Percentiles rank a stretch among this genome's conserved stretches.
phyloP scores from a whole-genome alignment of 2,113 vertebrate genomes.

The Psammodynastes pulverulentus region DNA sequence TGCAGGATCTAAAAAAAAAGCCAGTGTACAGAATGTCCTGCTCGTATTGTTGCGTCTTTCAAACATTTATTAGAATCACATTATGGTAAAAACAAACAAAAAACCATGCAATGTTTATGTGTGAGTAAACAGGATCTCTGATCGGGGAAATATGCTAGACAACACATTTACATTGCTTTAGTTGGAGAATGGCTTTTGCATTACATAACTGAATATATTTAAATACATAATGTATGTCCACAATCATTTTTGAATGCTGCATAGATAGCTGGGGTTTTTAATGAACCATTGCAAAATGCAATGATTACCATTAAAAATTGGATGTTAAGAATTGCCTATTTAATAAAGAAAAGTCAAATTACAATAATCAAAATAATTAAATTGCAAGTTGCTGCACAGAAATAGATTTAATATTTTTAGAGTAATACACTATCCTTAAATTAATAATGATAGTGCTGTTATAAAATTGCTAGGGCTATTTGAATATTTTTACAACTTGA shows the following conservation, averaged over 20 bases:
- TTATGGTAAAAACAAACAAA: no score
- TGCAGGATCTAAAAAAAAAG: neutral
- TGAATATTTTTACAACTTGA: neutral
- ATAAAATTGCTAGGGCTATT: neutral
- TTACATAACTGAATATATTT: neutral
- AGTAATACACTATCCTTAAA: neutral
- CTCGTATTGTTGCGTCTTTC: neutral
- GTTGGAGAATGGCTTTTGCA: neutral
- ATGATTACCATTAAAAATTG: neutral
- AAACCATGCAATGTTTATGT: neutral
- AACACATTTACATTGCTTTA: neutral
- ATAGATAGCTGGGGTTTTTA: constrained; percentile 1
- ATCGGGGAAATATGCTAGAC: neutral
- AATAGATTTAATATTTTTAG: neutral
- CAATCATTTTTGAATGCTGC: neutral
- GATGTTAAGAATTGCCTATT: neutral
- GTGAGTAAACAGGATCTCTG: neutral
- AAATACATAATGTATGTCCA: neutral
- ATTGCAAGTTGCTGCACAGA: neutral
- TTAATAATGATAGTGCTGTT: neutral
- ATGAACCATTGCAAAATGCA: neutral
- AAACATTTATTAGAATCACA: neutral
- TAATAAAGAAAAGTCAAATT: constrained; percentile 16
- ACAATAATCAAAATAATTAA: constrained; percentile 12
- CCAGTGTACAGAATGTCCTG: neutral